A percentile compares a stretch with the other conserved stretches of the same genome.
These are phyloP conservation scores for Leptura quadrifasciata DNA, from an alignment of 2,888 invertebrate genomes.

Conservation along the genomic window DNA sequence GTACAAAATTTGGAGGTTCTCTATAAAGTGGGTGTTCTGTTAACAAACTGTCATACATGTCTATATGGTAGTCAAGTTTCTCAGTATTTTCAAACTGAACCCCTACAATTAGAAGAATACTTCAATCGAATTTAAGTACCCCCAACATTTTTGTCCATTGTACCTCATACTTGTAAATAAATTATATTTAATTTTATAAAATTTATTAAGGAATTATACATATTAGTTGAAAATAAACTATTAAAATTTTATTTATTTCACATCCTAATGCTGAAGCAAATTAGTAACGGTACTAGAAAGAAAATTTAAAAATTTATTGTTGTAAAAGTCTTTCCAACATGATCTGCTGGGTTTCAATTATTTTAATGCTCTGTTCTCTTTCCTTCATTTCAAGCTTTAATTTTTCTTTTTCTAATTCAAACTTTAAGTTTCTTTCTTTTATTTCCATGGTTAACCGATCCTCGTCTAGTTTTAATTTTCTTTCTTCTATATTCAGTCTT, in stretches of 20 bases:
- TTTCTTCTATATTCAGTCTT: neutral
- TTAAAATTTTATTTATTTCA: too few relatives aligned
- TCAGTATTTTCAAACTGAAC: neutral
- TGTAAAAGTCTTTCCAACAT: neutral
- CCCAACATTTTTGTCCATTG: neutral
- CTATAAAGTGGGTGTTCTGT: neutral
- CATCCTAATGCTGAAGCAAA: too few relatives aligned
- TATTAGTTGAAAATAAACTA: too few relatives aligned
- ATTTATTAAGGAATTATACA: too few relatives aligned
- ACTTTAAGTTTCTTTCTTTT: too few relatives aligned
- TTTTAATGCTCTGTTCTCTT: neutral
- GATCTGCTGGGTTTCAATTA: neutral
- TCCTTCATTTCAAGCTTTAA: neutral
- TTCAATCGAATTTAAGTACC: neutral
- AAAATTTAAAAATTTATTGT: neutral
- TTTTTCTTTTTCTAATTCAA: neutral
- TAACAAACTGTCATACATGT: constrained; percentile 1
- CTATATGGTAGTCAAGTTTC: neutral
- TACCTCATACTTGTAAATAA: too few relatives aligned
- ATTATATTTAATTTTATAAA: too few relatives aligned
- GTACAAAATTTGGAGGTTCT: too few relatives aligned
- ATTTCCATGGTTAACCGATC: neutral
- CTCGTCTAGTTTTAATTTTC: neutral
- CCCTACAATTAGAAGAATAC: neutral
- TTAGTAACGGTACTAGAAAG: too few relatives aligned